Base-by-base conservation (phyloP, 2,797 vertebrate species). In the Halcyon leucocephala region DNA sequence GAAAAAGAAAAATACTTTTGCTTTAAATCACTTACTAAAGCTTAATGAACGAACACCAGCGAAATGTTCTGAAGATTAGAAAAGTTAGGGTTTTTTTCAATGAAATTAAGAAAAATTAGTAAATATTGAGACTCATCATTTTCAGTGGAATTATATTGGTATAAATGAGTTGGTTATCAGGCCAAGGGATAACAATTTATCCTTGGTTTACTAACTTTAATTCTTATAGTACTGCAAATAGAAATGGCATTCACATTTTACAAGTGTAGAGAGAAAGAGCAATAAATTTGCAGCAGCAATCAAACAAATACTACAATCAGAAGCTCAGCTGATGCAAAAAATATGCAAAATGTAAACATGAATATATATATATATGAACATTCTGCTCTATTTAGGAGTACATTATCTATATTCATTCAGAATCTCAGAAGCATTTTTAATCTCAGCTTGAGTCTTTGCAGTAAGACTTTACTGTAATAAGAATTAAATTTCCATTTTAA, bases 391-490 rank as follows among this genome's bases (percentile, higher is more conserved):
- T n/a, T 60, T 79, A 79, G 58, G 33, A 67, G 8, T 54, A 33
- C 37, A 54, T 90, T 86, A 62, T 79, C 80, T 93, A 28, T 54
- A 83, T 78, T 89, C 10, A 76, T 35, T 84, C 58, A 84, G 77
- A 94, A 70, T n/a, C 60, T 58, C 41, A 82, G 49, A 92, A 65
- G 41, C 9, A 55, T 73, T 95, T 94, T 96, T 82, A 61, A 95
- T 83, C 48, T 86, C 37, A 49, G 35, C 44, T 92, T 86, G 41
- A 83, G 84, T 46, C n/a, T 33, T 91, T 79, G 66, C 24, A 86
- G 28, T 82, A 92, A 92, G 80, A 64, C 3, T 7, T 82, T 86
- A n/a, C 54, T 73, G 39, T 42, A 86, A 51, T 28, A 72, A 72
- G 29, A 84, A 90, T 79, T 84, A 66, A 42, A 86, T 84, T 79